Percentiles rank a stretch among this genome's conserved stretches.
Conservation (phyloP, 2,888 invertebrate genomes). For the Bembecia ichneumoniformis region DNA sequence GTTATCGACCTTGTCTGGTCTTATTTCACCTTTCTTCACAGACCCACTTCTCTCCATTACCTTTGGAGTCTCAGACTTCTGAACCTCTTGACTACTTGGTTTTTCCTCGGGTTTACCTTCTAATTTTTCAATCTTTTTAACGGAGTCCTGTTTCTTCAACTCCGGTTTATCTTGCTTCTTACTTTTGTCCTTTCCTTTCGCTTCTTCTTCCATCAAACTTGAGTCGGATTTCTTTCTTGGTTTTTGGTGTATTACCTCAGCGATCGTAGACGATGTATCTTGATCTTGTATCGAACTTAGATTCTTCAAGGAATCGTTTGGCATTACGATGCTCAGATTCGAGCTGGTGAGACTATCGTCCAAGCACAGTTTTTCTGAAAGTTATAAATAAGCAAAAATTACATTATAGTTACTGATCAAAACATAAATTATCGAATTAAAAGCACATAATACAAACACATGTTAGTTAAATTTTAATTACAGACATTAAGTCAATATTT, state of each 20-base stretch:
- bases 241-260: conserved; percentile 24
- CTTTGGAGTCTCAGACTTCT: conserved; percentile 13
- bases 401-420: no score
- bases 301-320: conserved; percentile 20
- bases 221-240: conserved; percentile 57
- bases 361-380: conserved; percentile 23
- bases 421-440: neutral
- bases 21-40: conserved; percentile 43
- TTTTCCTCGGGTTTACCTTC: conserved; percentile 29
- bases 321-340: no score
- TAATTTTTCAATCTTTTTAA: conserved; percentile 34
- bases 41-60: conserved; percentile 43
- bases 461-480: no score
- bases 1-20: conserved; percentile 38
- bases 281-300: conserved; percentile 21
- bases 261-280: conserved; percentile 17
- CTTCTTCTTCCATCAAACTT: conserved; percentile 54
- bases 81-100: conserved; percentile 11
- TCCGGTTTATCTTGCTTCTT: conserved; percentile 30
- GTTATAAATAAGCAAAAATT: neutral
- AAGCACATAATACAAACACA: no score
- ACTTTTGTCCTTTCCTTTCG: conserved; percentile 36
- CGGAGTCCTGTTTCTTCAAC: conserved; percentile 23
- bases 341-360: conserved; percentile 31
- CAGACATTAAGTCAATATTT: no score